These are phyloP conservation scores for Megalurothrips usitatus DNA, from an alignment of 2,888 invertebrate species.

Conservation along the genomic window DNA sequence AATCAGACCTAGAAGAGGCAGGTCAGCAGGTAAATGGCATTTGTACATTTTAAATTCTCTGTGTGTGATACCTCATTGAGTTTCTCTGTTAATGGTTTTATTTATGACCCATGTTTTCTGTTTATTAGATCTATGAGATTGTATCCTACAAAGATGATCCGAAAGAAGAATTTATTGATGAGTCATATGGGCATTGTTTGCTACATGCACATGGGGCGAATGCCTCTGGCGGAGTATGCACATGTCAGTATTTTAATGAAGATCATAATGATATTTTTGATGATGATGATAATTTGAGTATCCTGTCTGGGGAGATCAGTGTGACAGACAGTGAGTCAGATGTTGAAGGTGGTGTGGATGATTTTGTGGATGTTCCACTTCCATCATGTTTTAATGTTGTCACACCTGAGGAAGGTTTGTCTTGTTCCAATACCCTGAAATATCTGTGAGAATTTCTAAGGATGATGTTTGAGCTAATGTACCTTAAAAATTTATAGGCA, in stretches of 20 bases:
- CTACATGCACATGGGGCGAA: too few species aligned
- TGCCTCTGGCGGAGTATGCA: too few species aligned
- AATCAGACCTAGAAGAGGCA: neutral
- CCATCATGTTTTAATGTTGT: constrained; percentile 3
- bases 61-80: too few species aligned
- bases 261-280: neutral
- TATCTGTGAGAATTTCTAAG: neutral
- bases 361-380: constrained; percentile 2
- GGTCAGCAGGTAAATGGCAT: neutral
- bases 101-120: neutral
- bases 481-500: neutral
- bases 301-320: neutral
- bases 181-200: too few species aligned
- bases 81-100: neutral
- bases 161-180: neutral
- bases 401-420: neutral
- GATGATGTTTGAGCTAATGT: neutral
- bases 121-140: neutral
- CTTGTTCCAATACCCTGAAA: neutral
- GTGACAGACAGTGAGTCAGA: constrained; percentile 9
- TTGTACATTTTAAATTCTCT: neutral
- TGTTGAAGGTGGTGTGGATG: neutral
- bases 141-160: neutral
- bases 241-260: too few species aligned
- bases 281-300: neutral